Evolutionary conservation across 2,888 invertebrate genomes (phyloP).

Genomic region (Diarsia mendica): DNA sequence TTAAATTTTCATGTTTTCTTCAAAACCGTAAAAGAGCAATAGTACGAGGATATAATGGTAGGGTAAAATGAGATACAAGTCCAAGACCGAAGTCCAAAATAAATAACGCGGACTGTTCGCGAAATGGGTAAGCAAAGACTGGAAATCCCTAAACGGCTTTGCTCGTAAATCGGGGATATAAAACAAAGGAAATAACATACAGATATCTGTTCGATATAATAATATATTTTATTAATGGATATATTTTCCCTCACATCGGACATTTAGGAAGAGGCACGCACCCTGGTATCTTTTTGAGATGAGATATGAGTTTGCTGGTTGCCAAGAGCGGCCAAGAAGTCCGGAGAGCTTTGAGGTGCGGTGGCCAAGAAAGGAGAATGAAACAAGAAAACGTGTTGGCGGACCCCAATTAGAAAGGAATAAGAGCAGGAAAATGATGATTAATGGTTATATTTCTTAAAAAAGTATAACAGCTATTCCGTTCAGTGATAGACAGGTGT

Average conservation of each 20-base stretch:
- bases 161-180: conserved; percentile 64
- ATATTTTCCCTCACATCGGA: background rate
- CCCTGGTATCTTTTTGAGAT: too few relatives aligned
- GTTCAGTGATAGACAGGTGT: too few relatives aligned
- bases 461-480: too few relatives aligned
- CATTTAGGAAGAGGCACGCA: too few relatives aligned
- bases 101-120: conserved; percentile 69
- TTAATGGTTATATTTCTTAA: too few relatives aligned
- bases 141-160: conserved; percentile 68
- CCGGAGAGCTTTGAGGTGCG: too few relatives aligned
- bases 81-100: conserved; percentile 61
- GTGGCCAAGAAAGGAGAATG: too few relatives aligned
- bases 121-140: conserved; percentile 69
- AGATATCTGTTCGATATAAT: conserved; percentile 24
- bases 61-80: conserved; percentile 66
- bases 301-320: too few relatives aligned
- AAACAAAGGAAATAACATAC: conserved; percentile 54
- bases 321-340: too few relatives aligned
- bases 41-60: conserved; percentile 12
- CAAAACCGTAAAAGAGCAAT: background rate
- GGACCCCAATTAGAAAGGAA: too few relatives aligned
- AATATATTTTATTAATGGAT: conserved; percentile 29
- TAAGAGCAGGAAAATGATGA: too few relatives aligned
- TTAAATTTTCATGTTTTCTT: background rate
- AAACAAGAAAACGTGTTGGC: too few relatives aligned